These are phyloP conservation scores for Kobus ellipsiprymnus DNA, from an alignment of 2,113 vertebrate species.

Conservation along the genomic window DNA sequence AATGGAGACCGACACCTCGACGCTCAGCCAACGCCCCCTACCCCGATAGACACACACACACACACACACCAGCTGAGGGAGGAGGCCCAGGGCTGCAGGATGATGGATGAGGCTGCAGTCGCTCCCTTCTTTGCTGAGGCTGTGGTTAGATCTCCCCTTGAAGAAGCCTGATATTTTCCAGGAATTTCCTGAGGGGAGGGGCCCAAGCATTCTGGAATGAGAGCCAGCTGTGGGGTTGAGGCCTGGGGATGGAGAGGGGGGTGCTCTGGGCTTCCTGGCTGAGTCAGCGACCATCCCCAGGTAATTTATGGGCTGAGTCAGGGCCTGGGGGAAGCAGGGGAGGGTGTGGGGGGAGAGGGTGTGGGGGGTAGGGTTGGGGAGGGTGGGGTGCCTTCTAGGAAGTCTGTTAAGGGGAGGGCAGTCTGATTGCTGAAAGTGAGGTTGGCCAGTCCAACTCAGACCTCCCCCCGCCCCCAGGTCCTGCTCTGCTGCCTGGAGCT, in stretches of 20 bases:
- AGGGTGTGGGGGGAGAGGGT: neutral
- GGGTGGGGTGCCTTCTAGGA: neutral
- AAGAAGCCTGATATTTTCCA: conserved; percentile 67
- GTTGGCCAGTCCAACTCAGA: neutral
- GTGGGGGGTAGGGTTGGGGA: neutral
- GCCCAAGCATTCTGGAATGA: conserved; percentile 57
- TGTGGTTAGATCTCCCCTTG: conserved; percentile 56
- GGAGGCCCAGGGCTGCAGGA: neutral
- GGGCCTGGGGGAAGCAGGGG: neutral
- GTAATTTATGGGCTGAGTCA: conserved; percentile 67
- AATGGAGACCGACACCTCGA: neutral
- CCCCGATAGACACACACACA: neutral
- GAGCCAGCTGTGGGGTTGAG: conserved; percentile 66
- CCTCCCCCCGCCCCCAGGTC: neutral
- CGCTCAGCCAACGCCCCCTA: neutral
- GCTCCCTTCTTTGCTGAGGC: conserved; percentile 23
- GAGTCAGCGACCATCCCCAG: conserved; percentile 56
- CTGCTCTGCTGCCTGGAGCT: neutral
- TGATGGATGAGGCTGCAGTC: conserved; percentile 52
- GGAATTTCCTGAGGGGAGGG: conserved; percentile 67
- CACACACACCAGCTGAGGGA: neutral
- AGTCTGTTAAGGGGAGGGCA: neutral
- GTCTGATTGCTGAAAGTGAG: neutral
- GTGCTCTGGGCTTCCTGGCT: conserved; percentile 53
- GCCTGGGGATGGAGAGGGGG: conserved; percentile 15